phyloP scores from a whole-genome alignment of 2,797 vertebrate species.

The Siniperca scherzeri region DNA sequence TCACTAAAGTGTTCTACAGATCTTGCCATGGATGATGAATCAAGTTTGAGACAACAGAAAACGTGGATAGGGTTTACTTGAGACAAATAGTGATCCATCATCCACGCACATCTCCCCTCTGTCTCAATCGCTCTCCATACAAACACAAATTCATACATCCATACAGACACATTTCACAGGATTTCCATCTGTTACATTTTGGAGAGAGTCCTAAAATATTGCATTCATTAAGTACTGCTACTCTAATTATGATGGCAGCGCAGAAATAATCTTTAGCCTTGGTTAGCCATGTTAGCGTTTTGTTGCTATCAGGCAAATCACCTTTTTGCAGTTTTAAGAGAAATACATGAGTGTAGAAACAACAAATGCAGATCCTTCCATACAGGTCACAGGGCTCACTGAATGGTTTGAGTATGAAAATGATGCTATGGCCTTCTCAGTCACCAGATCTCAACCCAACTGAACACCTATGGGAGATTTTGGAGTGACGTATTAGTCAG shows the following conservation, averaged over 20 bases:
- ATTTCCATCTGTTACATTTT: constrained; percentile 23
- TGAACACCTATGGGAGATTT: background rate
- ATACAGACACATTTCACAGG: constrained; percentile 19
- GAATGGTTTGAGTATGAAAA: background rate
- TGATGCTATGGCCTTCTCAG: background rate
- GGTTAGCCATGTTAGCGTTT: background rate
- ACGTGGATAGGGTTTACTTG: constrained; percentile 71
- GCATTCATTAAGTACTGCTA: background rate
- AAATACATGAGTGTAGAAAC: background rate
- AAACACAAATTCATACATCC: constrained; percentile 28
- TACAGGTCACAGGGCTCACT: background rate
- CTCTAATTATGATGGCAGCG: background rate
- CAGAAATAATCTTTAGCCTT: background rate
- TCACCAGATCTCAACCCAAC: background rate
- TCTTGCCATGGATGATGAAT: constrained; percentile 77
- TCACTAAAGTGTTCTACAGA: constrained; percentile 77
- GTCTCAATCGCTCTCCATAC: constrained; percentile 45
- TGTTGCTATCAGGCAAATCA: background rate
- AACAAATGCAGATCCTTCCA: no score
- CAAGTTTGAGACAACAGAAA: constrained; percentile 76
- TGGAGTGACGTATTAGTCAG: no score
- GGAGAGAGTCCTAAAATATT: background rate
- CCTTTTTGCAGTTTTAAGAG: background rate
- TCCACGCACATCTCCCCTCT: constrained; percentile 10
- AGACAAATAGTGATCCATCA: constrained; percentile 74